phyloP scores from a whole-genome alignment of 2,113 vertebrate species.

The Coracopsis vasa region DNA sequence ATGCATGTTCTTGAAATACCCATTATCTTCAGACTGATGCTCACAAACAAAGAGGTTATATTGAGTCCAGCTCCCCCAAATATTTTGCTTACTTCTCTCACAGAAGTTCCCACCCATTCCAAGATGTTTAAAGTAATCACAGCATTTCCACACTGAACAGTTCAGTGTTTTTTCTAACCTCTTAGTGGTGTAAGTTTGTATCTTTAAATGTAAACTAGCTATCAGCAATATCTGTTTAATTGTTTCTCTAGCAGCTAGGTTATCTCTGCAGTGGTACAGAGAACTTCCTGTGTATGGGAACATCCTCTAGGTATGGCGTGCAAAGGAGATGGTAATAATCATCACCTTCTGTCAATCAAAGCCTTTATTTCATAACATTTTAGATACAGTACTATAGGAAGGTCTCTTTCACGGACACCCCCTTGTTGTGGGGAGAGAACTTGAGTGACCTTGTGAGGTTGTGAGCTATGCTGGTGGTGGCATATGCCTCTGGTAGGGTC shows the following conservation, averaged over 20 bases:
- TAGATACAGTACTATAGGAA: background rate
- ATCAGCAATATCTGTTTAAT: background rate
- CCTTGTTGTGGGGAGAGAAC: no score
- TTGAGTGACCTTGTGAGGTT: no score
- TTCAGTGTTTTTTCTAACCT: background rate
- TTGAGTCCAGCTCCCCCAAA: background rate
- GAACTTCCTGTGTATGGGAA: background rate
- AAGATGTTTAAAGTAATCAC: background rate
- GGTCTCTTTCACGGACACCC: no score
- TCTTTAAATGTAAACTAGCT: background rate
- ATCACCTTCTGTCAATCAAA: background rate
- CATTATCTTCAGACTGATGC: background rate
- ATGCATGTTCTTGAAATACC: background rate
- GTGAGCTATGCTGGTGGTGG: no score
- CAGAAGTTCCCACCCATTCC: background rate
- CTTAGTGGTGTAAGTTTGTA: background rate
- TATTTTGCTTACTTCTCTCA: background rate
- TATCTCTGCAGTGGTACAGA: background rate
- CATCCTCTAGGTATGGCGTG: background rate
- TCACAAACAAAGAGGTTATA: background rate
- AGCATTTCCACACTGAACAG: background rate
- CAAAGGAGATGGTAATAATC: background rate
- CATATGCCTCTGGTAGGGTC: no score
- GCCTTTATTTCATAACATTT: background rate
- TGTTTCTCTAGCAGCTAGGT: background rate